phyloP scores from a whole-genome alignment of 2,797 vertebrate genomes.

The Arrhamphus sclerolepis region DNA sequence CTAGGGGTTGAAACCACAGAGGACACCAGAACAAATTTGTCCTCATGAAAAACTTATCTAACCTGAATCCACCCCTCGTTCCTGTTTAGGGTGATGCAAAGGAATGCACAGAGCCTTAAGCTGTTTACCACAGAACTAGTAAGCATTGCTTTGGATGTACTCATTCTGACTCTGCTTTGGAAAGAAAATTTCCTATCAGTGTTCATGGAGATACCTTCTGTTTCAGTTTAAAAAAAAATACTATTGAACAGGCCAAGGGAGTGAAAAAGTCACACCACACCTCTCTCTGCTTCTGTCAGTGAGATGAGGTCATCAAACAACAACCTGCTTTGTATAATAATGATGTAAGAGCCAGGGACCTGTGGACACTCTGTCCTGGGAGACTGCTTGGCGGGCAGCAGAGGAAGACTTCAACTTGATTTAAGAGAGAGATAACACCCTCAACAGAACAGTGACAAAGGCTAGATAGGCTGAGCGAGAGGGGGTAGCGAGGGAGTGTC shows the following conservation, averaged over 20 bases:
- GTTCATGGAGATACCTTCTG: conserved; percentile 24
- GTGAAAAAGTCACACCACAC: conserved; percentile 46
- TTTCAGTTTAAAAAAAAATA: conserved; percentile 28
- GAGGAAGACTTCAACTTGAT: conserved; percentile 65
- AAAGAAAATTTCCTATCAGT: conserved; percentile 42
- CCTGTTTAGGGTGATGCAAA: conserved; percentile 59
- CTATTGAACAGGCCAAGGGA: conserved; percentile 42
- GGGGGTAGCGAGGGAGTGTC: conserved; percentile 55
- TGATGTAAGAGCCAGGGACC: conserved; percentile 62
- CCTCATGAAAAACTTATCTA: conserved; percentile 41
- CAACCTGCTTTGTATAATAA: conserved; percentile 73
- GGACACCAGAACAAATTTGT: conserved; percentile 50
- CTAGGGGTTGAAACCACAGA: conserved; percentile 45
- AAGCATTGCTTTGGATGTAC: conserved; percentile 37
- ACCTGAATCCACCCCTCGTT: conserved; percentile 46
- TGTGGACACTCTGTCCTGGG: conserved; percentile 55
- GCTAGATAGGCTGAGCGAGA: conserved; percentile 55
- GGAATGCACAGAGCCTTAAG: conserved; percentile 42
- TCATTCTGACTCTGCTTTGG: conserved; percentile 41
- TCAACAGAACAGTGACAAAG: conserved; percentile 67
- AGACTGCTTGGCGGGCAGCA: conserved; percentile 42
- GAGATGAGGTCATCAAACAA: conserved; percentile 74
- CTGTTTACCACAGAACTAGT: conserved; percentile 38
- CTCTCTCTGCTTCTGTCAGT: conserved; percentile 58
- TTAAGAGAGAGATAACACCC: conserved; percentile 58